phyloP scores from a whole-genome alignment of 1,140 invertebrate species.

The Solenopsis fugax region DNA sequence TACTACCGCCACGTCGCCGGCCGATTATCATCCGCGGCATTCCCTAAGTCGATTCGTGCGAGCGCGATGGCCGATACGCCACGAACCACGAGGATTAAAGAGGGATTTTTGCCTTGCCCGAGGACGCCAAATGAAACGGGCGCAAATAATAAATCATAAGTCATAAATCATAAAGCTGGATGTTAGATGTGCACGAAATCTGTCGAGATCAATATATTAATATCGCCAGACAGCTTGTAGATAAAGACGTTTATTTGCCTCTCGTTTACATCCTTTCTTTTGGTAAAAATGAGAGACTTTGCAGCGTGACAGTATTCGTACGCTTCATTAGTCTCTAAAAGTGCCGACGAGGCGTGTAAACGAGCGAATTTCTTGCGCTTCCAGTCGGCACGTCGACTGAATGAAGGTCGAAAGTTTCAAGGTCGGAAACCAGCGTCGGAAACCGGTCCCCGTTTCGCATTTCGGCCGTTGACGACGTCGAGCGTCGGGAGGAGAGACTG shows the following conservation, averaged over 20 bases:
- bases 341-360: slow-evolving; percentile 4
- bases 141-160: slow-evolving; percentile 13
- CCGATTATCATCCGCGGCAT: slow-evolving; percentile 75
- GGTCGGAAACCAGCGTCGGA: neutral
- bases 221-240: neutral
- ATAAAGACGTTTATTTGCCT: neutral
- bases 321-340: slow-evolving; percentile 26
- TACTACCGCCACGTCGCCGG: slow-evolving; percentile 56
- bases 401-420: slow-evolving; percentile 59
- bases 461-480: slow-evolving; percentile 68
- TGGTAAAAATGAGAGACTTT: neutral
- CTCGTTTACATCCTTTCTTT: slow-evolving; percentile 1
- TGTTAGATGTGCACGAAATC: neutral
- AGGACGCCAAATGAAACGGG: neutral
- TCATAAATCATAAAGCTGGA: slow-evolving; percentile 3
- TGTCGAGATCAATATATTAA: neutral
- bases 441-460: slow-evolving; percentile 55
- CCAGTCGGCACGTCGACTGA: slow-evolving; percentile 21
- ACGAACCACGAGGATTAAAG: slow-evolving; percentile 35
- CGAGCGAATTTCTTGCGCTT: slow-evolving; percentile 28
- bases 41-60: slow-evolving; percentile 50
- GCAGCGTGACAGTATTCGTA: neutral
- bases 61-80: slow-evolving; percentile 68
- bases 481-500: slow-evolving; percentile 61
- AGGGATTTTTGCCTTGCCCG: slow-evolving; percentile 32